Conservation (phyloP, 2,113 vertebrate species). For the Siniperca knerii region DNA sequence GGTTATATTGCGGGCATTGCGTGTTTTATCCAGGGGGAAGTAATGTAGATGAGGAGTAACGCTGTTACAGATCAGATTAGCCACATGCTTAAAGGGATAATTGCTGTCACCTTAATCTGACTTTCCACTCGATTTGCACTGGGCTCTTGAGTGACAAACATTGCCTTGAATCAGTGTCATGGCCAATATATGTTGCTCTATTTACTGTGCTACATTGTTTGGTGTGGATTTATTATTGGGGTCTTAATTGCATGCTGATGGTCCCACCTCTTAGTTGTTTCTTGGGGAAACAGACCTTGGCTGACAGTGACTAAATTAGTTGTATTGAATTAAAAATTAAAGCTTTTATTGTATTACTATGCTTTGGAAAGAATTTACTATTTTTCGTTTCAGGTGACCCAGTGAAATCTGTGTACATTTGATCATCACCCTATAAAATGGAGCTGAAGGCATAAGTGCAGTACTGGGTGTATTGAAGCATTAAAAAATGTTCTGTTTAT, state of each 20-base stretch:
- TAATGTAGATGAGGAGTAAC: neutral
- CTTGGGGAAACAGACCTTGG: neutral
- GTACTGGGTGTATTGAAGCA: neutral
- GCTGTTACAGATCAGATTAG: slow-evolving; percentile 75
- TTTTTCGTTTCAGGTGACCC: neutral
- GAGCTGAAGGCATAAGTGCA: neutral
- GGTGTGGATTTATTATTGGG: neutral
- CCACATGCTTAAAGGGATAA: slow-evolving; percentile 52
- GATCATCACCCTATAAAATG: too few species aligned
- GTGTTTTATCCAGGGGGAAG: neutral
- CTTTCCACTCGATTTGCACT: neutral
- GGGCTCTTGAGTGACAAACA: neutral
- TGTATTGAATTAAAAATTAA: neutral
- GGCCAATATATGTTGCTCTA: neutral
- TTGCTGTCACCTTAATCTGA: slow-evolving; percentile 35
- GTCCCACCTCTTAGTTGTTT: neutral
- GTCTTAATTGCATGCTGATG: neutral
- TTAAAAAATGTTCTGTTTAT: neutral
- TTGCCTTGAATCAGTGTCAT: neutral
- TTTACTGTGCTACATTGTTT: neutral
- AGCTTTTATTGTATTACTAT: neutral
- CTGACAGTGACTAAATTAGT: neutral
- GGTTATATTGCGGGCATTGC: neutral
- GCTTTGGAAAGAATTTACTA: neutral
- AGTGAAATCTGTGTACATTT: neutral